Evolutionary conservation across 2,888 invertebrate genomes (phyloP).

Genomic region (Eupsilia transversa): DNA sequence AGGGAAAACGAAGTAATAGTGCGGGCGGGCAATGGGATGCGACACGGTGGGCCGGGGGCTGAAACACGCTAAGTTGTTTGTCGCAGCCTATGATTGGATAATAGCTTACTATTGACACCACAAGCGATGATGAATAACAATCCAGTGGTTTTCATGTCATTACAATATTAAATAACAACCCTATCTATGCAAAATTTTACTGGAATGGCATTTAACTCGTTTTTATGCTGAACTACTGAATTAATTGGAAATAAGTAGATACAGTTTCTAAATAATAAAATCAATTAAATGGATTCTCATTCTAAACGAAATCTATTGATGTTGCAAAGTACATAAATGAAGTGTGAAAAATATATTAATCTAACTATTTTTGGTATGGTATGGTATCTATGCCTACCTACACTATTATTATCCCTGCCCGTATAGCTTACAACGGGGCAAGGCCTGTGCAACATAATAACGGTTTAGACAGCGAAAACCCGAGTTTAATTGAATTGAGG

Average conservation of each 20-base stretch:
- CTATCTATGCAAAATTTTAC: too few relatives aligned
- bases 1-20: too few relatives aligned
- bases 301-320: neutral
- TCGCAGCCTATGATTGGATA: too few relatives aligned
- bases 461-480: neutral
- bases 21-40: too few relatives aligned
- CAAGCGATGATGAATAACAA: too few relatives aligned
- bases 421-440: neutral
- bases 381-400: too few relatives aligned
- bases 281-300: conserved; percentile 1
- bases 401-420: neutral
- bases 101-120: too few relatives aligned
- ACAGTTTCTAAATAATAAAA: neutral
- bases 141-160: too few relatives aligned
- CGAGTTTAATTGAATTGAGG: conserved; percentile 6
- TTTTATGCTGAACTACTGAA: neutral
- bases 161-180: neutral
- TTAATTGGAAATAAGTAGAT: conserved; percentile 17
- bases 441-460: too few relatives aligned
- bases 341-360: neutral
- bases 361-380: neutral
- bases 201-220: neutral
- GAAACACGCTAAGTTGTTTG: too few relatives aligned
- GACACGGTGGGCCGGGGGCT: too few relatives aligned
- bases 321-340: neutral